Base-by-base conservation (phyloP, 2,113 vertebrate species). In the Nycticryphes semicollaris region DNA sequence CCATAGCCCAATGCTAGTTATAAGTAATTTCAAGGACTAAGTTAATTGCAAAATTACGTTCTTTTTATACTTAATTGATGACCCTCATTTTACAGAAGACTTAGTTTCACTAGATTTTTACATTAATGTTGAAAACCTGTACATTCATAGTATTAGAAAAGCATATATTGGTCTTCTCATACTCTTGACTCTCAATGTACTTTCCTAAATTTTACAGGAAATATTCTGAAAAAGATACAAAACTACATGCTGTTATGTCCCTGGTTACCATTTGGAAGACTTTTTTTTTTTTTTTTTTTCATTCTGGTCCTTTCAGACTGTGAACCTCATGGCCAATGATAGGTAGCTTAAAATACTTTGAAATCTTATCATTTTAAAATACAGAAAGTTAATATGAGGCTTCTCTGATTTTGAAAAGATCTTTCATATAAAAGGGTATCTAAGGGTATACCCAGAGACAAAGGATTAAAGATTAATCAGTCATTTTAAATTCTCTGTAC, bases 331-430 rank as follows among this genome's bases (percentile, higher is more conserved):
- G n/a, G 89, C 59, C 88, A 95, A 16, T 21, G 75, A 92, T 5
- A 82, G 28, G 56, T 56, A 68, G 37, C 90, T 93, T 94, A 89
- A 94, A 94, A 92, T 84, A 73, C 91, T 93, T 96, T 94, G 84
- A 94, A 94, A 94, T 59, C 63, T 92, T 92, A 94, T 95, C 83
- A 91, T 90, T 92, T 93, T 91, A 91, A 94, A 96, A 96, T 87
- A 95, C 43, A 72, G 53, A 79, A 93, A 94, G 93, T 78, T 96
- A 95, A 89, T 94, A 82, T 15, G 69, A 94, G 91, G 39, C 21
- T 77, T 93, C 92, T 84, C 81, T 72, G 73, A 93, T 87, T 89
- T 81, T 82, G 80, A 77, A 89, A 89, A 85, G 69, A 73, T 73
- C 69, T 96, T 96, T 97, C 56, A 88, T 90, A 90, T 93, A 83